These are phyloP conservation scores for Isotomurus palustris DNA, from an alignment of 2,888 invertebrate genomes.

Conservation along the genomic window DNA sequence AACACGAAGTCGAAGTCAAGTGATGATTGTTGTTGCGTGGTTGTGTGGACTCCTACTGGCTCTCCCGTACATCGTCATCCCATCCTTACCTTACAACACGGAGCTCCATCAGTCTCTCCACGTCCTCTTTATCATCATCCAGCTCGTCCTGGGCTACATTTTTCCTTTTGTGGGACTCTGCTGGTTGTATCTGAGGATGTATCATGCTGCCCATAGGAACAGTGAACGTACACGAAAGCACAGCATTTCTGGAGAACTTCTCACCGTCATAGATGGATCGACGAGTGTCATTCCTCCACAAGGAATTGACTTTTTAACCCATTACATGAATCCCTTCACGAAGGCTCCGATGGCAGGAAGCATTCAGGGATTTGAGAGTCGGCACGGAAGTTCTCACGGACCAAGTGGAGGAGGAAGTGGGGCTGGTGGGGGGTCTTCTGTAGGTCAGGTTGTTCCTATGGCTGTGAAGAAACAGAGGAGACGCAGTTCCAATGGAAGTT, in stretches of 20 bases:
- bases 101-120: slow-evolving; percentile 47
- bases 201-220: slow-evolving; percentile 54
- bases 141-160: slow-evolving; percentile 53
- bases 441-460: slow-evolving; percentile 34
- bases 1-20: slow-evolving; percentile 51
- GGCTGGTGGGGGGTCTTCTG: background rate
- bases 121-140: slow-evolving; percentile 49
- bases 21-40: slow-evolving; percentile 52
- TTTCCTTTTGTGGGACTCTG: slow-evolving; percentile 53
- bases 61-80: slow-evolving; percentile 47
- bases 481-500: slow-evolving; percentile 51
- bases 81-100: slow-evolving; percentile 45
- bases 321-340: slow-evolving; percentile 46
- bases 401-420: background rate
- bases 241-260: slow-evolving; percentile 49
- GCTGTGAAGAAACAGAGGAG: slow-evolving; percentile 47
- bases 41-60: slow-evolving; percentile 50
- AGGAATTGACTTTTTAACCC: slow-evolving; percentile 46
- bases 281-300: slow-evolving; percentile 45
- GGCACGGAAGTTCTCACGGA: slow-evolving; percentile 9
- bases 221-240: slow-evolving; percentile 54
- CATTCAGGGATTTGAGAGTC: background rate
- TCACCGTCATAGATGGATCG: slow-evolving; percentile 46
- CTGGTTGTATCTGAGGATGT: slow-evolving; percentile 54
- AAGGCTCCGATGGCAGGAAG: slow-evolving; percentile 44